phyloP scores from a whole-genome alignment of 2,113 vertebrate species.

The Scopus umbretta region DNA sequence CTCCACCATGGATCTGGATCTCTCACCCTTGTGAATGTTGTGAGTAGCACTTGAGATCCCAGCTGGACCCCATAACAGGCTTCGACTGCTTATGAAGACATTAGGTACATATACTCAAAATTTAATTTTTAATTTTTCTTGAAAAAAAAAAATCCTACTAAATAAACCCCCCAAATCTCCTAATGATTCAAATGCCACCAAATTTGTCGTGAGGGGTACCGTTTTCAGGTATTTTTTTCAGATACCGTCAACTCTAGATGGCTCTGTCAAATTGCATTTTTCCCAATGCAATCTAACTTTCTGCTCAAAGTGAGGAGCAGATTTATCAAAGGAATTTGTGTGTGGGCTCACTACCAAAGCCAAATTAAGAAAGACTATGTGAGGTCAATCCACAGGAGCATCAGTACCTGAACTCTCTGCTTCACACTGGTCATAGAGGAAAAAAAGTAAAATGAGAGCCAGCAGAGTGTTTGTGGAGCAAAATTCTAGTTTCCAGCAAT shows the following conservation, averaged over 20 bases:
- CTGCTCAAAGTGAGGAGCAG: neutral
- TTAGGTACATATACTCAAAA: neutral
- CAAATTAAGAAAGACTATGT: neutral
- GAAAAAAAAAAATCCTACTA: too few relatives aligned
- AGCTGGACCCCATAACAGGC: accelerated
- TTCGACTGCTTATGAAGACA: neutral
- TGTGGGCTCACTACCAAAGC: neutral
- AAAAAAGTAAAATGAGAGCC: neutral
- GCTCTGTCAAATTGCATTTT: neutral
- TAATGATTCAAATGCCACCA: neutral
- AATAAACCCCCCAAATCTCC: accelerated
- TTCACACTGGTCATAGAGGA: neutral
- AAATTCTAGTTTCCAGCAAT: neutral
- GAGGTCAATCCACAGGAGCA: neutral
- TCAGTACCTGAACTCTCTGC: neutral
- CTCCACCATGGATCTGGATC: too few relatives aligned
- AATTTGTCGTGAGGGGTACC: neutral
- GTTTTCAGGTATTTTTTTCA: neutral
- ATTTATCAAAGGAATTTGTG: neutral
- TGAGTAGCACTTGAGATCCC: neutral
- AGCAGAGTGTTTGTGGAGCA: neutral
- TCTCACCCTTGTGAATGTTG: neutral
- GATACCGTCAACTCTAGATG: neutral
- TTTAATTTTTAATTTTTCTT: neutral
- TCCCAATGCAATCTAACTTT: neutral